Evolutionary conservation across 2,888 invertebrate genomes (phyloP).

Genomic region (Isoperla grammatica): DNA sequence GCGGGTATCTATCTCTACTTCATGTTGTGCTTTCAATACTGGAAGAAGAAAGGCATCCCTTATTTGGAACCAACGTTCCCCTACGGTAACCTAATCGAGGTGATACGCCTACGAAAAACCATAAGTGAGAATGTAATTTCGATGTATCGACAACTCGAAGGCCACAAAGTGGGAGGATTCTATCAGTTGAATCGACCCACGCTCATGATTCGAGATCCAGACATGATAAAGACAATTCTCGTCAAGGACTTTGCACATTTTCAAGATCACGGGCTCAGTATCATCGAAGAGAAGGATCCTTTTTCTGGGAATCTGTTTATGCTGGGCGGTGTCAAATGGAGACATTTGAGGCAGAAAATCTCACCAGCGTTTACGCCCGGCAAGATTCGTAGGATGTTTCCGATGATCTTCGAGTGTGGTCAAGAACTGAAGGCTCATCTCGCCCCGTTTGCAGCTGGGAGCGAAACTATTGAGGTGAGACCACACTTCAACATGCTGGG

Average conservation of each 20-base stretch:
- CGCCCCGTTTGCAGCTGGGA: constrained; percentile 38
- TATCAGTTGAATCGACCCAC: constrained; percentile 45
- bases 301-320: constrained; percentile 56
- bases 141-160: constrained; percentile 45
- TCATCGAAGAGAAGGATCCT: constrained; percentile 55
- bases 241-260: constrained; percentile 60
- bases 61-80: constrained; percentile 55
- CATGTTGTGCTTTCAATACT: constrained; percentile 43
- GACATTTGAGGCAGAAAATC: constrained; percentile 54
- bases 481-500: too few relatives aligned
- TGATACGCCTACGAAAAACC: constrained; percentile 50
- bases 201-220: constrained; percentile 57
- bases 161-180: constrained; percentile 18
- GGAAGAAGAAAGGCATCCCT: constrained; percentile 53
- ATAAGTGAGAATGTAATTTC: constrained; percentile 57
- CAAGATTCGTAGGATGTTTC: constrained; percentile 60
- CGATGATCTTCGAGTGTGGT: constrained; percentile 52
- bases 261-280: constrained; percentile 58
- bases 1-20: constrained; percentile 15
- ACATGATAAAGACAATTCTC: constrained; percentile 52
- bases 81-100: constrained; percentile 55
- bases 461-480: constrained; percentile 37
- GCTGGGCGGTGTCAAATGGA: constrained; percentile 56
- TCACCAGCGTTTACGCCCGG: constrained; percentile 62
- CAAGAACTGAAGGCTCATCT: constrained; percentile 48